Conservation (phyloP, 1,140 invertebrate genomes). For the Lanistes nyassanus region DNA sequence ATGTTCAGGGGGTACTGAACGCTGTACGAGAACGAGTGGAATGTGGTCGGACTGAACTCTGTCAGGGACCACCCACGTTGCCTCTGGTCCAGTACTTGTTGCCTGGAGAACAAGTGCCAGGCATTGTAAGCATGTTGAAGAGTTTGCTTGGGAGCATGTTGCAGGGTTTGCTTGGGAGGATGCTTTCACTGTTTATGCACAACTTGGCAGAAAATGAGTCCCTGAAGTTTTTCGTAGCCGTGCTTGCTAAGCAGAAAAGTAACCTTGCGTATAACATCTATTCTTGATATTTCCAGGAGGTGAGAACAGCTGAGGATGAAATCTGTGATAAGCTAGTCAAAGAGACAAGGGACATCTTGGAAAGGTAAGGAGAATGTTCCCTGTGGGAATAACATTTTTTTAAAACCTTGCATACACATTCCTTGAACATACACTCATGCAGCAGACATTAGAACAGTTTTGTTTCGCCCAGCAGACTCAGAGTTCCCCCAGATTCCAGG, state of each 20-base stretch:
- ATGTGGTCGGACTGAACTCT: slow-evolving; percentile 40
- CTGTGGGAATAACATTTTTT: no score
- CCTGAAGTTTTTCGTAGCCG: background rate
- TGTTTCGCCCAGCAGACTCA: no score
- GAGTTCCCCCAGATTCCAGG: no score
- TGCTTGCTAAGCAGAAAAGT: background rate
- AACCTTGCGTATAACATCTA: background rate
- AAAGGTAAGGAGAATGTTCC: slow-evolving; percentile 45
- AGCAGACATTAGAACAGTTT: no score
- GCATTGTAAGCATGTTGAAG: slow-evolving; percentile 69
- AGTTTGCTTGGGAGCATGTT: no score
- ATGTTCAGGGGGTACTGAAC: slow-evolving; percentile 73
- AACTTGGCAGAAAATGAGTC: background rate
- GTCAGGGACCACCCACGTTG: slow-evolving; percentile 35
- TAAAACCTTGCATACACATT: no score
- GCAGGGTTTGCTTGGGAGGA: no score
- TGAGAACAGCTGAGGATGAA: slow-evolving; percentile 63
- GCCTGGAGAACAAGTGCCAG: slow-evolving; percentile 46
- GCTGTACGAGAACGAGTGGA: slow-evolving; percentile 56
- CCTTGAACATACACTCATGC: no score
- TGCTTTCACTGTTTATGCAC: no score
- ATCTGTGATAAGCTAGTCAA: slow-evolving; percentile 51
- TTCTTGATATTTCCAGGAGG: slow-evolving; percentile 32
- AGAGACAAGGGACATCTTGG: slow-evolving; percentile 58
- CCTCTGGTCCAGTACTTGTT: slow-evolving; percentile 71